Base-by-base conservation (phyloP, 2,888 invertebrate genomes). In the Nematopogon swammerdamellus region DNA sequence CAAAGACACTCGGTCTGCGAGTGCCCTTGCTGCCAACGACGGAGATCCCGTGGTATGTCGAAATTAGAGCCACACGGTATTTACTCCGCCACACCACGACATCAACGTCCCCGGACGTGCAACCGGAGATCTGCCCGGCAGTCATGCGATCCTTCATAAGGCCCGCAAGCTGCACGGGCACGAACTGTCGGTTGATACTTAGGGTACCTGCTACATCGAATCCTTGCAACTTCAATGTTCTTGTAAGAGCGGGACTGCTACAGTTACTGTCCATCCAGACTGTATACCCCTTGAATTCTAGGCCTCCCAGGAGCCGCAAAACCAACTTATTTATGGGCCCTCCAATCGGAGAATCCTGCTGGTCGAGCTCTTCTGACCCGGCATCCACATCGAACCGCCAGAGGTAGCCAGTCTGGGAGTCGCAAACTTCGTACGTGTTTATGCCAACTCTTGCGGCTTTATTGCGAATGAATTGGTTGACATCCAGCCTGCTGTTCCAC, bases 401-500 rank as follows among this genome's bases (percentile, higher is more conserved):
- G n/a, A n/a, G n/a, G n/a, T n/a, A n/a, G n/a, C n/a, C n/a, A n/a
- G n/a, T n/a, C n/a, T n/a, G n/a, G n/a, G n/a, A n/a, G n/a, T n/a
- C n/a, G n/a, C n/a, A n/a, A n/a, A n/a, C n/a, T n/a, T n/a, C n/a
- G n/a, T n/a, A n/a, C 43, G n/a, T n/a, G n/a, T n/a, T n/a, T n/a
- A n/a, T n/a, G n/a, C 54, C 55, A 2, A 53, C 52, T 47, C 45
- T 18, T 0, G 53, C 55, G 19, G 52, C 50, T 36, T 54, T 56
- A 25, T 54, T 54, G 1, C 14, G 46, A 8, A 54, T 56, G 47
- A 50, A 52, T 45, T 61, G 60, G 4, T 58, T 60, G 1, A 59
- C 57, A 19, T 53, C 47, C 1, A 59, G 45, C 55, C 56, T 56
- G 18, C 60, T 60, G 45, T 57, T 60, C 59, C 59, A 60, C 50